These are phyloP conservation scores for Glyphotaelius pellucidus DNA, from an alignment of 2,888 invertebrate species.

Conservation along the genomic window DNA sequence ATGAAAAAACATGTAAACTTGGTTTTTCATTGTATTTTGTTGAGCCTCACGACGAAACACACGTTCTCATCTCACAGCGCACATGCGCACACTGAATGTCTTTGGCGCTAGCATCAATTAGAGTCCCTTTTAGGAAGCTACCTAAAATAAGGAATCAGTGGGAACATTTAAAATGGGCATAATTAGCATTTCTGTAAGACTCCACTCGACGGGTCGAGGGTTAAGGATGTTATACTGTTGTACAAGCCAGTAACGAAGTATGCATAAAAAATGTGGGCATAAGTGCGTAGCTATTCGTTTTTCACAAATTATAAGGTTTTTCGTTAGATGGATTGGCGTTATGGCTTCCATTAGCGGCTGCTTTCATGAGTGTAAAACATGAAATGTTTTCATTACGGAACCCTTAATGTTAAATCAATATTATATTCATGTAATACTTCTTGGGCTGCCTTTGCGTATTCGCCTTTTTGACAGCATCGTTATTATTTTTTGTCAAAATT, in stretches of 20 bases:
- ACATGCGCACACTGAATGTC: too few species aligned
- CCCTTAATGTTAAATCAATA: conserved; percentile 41
- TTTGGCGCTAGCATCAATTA: too few species aligned
- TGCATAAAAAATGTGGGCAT: background rate
- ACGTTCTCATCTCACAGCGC: too few species aligned
- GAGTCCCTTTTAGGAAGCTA: too few species aligned
- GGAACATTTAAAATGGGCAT: too few species aligned
- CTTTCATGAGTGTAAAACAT: conserved; percentile 30
- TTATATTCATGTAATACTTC: conserved; percentile 2
- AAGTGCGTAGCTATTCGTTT: conserved; percentile 12
- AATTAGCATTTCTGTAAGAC: too few species aligned
- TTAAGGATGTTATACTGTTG: background rate
- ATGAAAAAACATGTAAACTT: too few species aligned
- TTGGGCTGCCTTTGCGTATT: conserved; percentile 4
- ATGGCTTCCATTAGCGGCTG: conserved; percentile 37
- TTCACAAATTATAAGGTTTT: conserved; percentile 38
- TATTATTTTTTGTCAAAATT: background rate
- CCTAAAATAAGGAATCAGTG: too few species aligned
- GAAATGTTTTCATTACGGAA: conserved; percentile 42
- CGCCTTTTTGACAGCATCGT: background rate
- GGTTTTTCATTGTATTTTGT: too few species aligned
- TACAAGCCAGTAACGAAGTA: background rate
- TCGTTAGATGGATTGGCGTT: conserved; percentile 38
- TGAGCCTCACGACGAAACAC: too few species aligned
- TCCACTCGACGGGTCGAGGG: too few species aligned